A percentile compares a stretch with the other conserved stretches of the same genome.
phyloP scores from a whole-genome alignment of 2,888 invertebrate species.

The Conops quadrifasciatus region DNA sequence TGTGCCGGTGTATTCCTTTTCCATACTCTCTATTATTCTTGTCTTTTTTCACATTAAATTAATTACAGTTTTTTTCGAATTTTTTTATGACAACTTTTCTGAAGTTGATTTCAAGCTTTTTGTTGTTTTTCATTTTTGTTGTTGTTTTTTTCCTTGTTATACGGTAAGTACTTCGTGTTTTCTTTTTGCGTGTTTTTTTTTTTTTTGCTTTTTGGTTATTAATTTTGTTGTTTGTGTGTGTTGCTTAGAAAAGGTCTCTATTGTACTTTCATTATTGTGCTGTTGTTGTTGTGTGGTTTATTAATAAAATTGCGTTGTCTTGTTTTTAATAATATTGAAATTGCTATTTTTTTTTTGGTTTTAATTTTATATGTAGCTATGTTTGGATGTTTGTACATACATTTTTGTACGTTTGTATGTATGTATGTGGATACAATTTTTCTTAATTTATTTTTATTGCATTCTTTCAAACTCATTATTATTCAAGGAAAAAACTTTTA shows the following conservation, averaged over 20 bases:
- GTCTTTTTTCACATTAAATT: conserved; percentile 41
- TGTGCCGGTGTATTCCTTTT: conserved; percentile 27
- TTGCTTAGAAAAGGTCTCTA: conserved; percentile 20
- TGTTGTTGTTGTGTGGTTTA: conserved; percentile 30
- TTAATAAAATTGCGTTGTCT: conserved; percentile 30
- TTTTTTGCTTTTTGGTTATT: background rate
- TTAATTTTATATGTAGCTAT: conserved; percentile 12
- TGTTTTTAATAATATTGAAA: conserved; percentile 33
- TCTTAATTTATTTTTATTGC: conserved; percentile 3
- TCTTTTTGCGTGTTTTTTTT: conserved; percentile 13
- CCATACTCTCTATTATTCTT: conserved; percentile 26
- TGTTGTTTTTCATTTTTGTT: conserved; percentile 6
- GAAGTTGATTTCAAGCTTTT: conserved; percentile 13
- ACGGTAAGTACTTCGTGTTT: conserved; percentile 31
- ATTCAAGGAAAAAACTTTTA: conserved; percentile 35
- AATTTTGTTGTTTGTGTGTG: conserved; percentile 14
- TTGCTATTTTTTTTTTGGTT: conserved; percentile 28
- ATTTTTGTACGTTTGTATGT: conserved; percentile 1
- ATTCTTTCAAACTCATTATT: conserved; percentile 23
- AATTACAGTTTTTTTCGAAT: conserved; percentile 45
- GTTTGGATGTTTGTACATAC: conserved; percentile 11
- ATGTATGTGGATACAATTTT: too few species aligned
- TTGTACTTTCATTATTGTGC: conserved; percentile 7
- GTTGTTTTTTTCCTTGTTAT: conserved; percentile 11
- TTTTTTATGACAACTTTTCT: conserved; percentile 41